Conservation (phyloP, 2,888 invertebrate species). For the Luperina nickerlii region DNA sequence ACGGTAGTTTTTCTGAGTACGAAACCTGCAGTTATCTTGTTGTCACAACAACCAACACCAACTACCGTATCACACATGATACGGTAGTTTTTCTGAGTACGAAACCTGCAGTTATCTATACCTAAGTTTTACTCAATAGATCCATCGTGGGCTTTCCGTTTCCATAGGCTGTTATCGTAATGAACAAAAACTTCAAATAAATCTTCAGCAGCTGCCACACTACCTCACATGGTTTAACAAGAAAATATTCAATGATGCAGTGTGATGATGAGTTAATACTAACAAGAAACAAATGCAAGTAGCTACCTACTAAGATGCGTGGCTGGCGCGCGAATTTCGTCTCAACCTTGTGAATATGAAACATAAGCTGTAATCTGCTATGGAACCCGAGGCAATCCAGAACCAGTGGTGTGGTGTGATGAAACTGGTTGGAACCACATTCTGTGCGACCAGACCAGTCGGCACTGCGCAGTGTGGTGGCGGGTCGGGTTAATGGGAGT, state of each 20-base stretch:
- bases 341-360: slow-evolving; percentile 50
- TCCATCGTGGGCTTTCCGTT: background rate
- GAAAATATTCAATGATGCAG: background rate
- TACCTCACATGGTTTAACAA: background rate
- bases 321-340: slow-evolving; percentile 16
- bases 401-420: background rate
- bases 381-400: slow-evolving; percentile 10
- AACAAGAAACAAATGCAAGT: background rate
- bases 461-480: slow-evolving; percentile 1
- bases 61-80: too few relatives aligned
- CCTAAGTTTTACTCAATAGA: background rate
- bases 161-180: background rate
- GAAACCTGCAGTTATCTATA: background rate
- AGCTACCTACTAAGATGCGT: slow-evolving; percentile 2
- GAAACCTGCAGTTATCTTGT: too few relatives aligned
- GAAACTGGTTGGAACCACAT: background rate
- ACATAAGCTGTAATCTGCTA: slow-evolving; percentile 41
- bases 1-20: too few relatives aligned
- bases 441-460: background rate
- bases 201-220: background rate
- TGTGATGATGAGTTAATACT: background rate
- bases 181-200: slow-evolving; percentile 3
- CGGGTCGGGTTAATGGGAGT: slow-evolving; percentile 14
- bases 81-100: background rate
- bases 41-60: too few relatives aligned